Conservation (phyloP, 2,113 vertebrate genomes). For the Carassius carassius region DNA sequence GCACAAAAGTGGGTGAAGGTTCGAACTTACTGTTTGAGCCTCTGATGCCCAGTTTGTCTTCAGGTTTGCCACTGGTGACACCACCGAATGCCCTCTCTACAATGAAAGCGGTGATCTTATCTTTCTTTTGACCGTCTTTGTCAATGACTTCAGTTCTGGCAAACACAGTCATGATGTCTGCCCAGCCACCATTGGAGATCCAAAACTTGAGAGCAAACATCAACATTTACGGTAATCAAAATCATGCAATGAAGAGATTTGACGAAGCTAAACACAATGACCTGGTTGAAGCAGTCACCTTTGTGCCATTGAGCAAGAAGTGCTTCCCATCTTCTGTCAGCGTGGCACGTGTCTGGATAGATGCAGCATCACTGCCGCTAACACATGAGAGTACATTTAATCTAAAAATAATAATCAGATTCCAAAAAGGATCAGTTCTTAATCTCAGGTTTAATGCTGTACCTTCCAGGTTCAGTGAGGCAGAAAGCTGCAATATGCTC, state of each 20-base stretch:
- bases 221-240: neutral
- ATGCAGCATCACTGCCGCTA: slow-evolving; percentile 95
- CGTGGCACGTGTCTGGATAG: slow-evolving; percentile 85
- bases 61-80: slow-evolving; percentile 85
- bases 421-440: neutral
- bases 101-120: slow-evolving; percentile 95
- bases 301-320: slow-evolving; percentile 87
- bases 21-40: slow-evolving; percentile 91
- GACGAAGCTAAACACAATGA: neutral
- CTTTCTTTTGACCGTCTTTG: slow-evolving; percentile 80
- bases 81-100: slow-evolving; percentile 91
- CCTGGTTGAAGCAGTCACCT: slow-evolving; percentile 74
- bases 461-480: slow-evolving; percentile 94
- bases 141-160: slow-evolving; percentile 84
- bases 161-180: slow-evolving; percentile 91
- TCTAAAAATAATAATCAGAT: neutral
- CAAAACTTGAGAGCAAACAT: slow-evolving; percentile 78
- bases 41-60: slow-evolving; percentile 94
- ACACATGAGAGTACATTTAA: slow-evolving; percentile 45
- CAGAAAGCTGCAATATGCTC: slow-evolving; percentile 95
- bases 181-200: slow-evolving; percentile 92
- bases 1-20: neutral
- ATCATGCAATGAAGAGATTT: neutral
- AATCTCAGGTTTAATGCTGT: slow-evolving; percentile 9
- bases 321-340: slow-evolving; percentile 85